These are phyloP conservation scores for Cryptomyrus ogoouensis DNA, from an alignment of 2,113 vertebrate genomes.

Conservation along the genomic window DNA sequence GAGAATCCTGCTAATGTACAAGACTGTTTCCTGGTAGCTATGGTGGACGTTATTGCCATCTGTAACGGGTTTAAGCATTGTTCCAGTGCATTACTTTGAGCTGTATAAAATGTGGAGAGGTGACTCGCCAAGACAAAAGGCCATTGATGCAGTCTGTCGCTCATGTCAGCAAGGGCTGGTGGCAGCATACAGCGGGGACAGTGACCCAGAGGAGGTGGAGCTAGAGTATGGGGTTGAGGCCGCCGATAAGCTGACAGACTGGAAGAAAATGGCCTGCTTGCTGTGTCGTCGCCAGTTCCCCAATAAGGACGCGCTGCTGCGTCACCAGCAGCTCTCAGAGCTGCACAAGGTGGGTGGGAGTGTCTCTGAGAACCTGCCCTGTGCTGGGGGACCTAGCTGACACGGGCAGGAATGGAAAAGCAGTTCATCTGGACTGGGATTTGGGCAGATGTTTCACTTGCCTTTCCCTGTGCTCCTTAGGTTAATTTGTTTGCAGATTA, in stretches of 20 bases:
- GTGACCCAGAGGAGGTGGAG: conserved; percentile 86
- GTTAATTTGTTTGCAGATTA: not conserved
- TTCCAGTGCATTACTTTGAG: not conserved
- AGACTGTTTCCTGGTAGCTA: not conserved
- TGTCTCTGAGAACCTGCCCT: not conserved
- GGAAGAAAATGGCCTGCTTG: conserved; percentile 91
- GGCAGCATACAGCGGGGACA: conserved; percentile 95
- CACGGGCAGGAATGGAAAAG: not conserved
- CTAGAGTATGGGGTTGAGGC: conserved; percentile 66
- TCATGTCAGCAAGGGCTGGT: conserved; percentile 75
- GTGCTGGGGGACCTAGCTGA: not conserved
- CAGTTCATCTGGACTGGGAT: not conserved
- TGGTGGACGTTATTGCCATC: not conserved
- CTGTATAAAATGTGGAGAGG: not conserved
- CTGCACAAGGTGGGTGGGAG: conserved; percentile 80
- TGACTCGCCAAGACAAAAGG: not conserved
- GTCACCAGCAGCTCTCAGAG: conserved; percentile 96
- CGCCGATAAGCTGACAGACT: conserved; percentile 86
- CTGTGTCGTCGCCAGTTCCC: conserved; percentile 93
- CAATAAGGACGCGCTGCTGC: conserved; percentile 80
- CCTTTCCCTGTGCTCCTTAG: not conserved
- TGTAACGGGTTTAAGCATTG: not conserved
- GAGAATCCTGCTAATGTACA: conserved; percentile 50
- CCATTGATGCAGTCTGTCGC: not conserved
- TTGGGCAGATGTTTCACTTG: not conserved